Evolutionary conservation across 92 coral and sea anemone genomes (phyloP).

Genomic region (Ricordea florida): DNA sequence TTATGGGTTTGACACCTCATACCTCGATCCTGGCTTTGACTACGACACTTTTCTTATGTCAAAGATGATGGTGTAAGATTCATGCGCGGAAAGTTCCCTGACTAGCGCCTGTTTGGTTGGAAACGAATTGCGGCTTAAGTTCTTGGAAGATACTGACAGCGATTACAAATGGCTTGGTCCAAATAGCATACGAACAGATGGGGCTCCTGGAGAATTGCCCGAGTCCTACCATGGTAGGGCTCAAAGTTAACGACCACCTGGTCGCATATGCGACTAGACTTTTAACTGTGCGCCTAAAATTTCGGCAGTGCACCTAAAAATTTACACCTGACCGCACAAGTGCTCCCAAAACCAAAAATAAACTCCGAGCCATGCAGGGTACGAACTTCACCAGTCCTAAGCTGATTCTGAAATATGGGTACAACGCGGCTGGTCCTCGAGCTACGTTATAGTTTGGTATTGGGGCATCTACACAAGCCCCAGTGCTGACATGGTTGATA

Average conservation of each 20-base stretch:
- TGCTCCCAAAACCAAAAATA: no score
- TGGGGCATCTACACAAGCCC: slow-evolving; percentile 74
- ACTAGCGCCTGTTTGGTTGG: slow-evolving; percentile 81
- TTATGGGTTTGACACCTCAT: background rate
- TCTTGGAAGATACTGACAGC: background rate
- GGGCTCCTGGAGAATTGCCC: slow-evolving; percentile 67
- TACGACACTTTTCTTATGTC: slow-evolving; percentile 46
- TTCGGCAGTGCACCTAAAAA: no score
- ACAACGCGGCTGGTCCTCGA: slow-evolving; percentile 22
- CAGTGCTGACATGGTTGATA: slow-evolving; percentile 44
- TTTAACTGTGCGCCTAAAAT: no score
- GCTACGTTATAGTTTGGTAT: slow-evolving; percentile 32
- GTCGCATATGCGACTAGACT: no score
- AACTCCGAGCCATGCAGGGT: no score
- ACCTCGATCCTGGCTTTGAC: slow-evolving; percentile 31
- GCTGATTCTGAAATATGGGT: slow-evolving; percentile 36
- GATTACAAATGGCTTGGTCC: slow-evolving; percentile 68
- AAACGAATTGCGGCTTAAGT: slow-evolving; percentile 58
- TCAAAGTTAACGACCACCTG: no score
- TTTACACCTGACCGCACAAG: no score
- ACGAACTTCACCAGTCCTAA: slow-evolving; percentile 23
- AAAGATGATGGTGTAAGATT: slow-evolving; percentile 59
- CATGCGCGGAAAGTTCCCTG: slow-evolving; percentile 53
- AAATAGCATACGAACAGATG: slow-evolving; percentile 57
- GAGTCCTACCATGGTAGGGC: slow-evolving; percentile 83